Evolutionary conservation across 2,888 invertebrate genomes (phyloP).

Genomic region (Athalia cordata): DNA sequence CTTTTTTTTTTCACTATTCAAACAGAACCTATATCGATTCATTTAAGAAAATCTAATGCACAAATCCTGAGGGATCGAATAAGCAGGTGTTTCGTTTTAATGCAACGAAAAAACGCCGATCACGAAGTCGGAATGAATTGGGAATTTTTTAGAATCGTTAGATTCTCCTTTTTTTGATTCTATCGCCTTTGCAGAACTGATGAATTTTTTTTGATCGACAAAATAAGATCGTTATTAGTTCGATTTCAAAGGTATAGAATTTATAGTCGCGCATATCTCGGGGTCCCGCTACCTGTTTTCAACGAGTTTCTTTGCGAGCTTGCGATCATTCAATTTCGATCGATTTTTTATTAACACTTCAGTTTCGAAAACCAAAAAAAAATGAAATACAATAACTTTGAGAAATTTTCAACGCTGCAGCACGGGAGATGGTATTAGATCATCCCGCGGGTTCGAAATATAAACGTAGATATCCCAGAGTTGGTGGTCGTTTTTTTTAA

Average conservation of each 20-base stretch:
- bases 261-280: not conserved
- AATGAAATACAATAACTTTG: not conserved
- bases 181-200: not conserved
- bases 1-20: not conserved
- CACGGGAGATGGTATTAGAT: not conserved
- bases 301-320: not conserved
- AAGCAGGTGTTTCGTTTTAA: not conserved
- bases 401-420: too few species aligned
- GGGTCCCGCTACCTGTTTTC: slow-evolving; percentile 19
- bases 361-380: not conserved
- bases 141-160: slow-evolving; percentile 11
- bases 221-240: not conserved
- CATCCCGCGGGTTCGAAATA: not conserved
- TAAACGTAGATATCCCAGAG: not conserved
- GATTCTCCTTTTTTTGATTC: slow-evolving; percentile 31
- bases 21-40: not conserved
- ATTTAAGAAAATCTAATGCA: too few species aligned
- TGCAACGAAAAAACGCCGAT: too few species aligned
- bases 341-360: not conserved
- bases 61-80: not conserved
- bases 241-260: not conserved
- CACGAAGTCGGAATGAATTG: too few species aligned
- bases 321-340: not conserved
- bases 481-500: not conserved
- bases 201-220: not conserved